Conservation (phyloP, 2,888 invertebrate species). For the Pollenia griseotomentosa region DNA sequence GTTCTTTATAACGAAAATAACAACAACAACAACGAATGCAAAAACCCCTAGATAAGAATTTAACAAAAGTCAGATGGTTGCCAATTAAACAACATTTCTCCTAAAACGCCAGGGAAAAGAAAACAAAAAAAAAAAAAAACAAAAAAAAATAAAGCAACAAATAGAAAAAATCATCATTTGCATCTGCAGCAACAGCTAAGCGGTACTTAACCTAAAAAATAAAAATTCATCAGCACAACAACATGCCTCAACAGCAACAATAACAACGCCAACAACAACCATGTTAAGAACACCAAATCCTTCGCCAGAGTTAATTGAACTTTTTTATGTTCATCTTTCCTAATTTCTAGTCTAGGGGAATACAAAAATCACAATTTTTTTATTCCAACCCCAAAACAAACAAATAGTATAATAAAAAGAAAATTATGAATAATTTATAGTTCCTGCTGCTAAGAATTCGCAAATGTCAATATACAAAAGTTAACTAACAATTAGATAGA, state of each 20-base stretch:
- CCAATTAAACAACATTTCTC: slow-evolving; percentile 50
- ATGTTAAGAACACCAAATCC: slow-evolving; percentile 29
- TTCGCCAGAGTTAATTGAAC: slow-evolving; percentile 55
- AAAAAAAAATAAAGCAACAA: not conserved
- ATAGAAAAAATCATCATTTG: slow-evolving; percentile 42
- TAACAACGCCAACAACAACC: not conserved
- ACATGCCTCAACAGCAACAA: slow-evolving; percentile 20
- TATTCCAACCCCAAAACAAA: slow-evolving; percentile 11
- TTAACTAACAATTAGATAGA: slow-evolving; percentile 71
- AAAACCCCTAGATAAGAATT: not conserved
- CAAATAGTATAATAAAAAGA: not conserved
- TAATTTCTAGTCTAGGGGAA: slow-evolving; percentile 34
- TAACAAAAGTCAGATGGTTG: slow-evolving; percentile 19
- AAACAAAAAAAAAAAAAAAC: not conserved
- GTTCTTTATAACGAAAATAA: slow-evolving; percentile 4
- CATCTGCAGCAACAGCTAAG: slow-evolving; percentile 56
- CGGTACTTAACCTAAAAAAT: slow-evolving; percentile 67
- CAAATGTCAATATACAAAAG: slow-evolving; percentile 66
- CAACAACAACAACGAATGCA: not conserved
- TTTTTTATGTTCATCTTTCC: slow-evolving; percentile 47
- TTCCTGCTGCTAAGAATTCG: slow-evolving; percentile 69
- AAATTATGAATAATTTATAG: slow-evolving; percentile 69
- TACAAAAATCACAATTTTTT: slow-evolving; percentile 23
- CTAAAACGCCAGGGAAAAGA: slow-evolving; percentile 12
- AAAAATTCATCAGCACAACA: slow-evolving; percentile 33